Evolutionary conservation across 2,888 invertebrate genomes (phyloP), one percentile per base, ranked within the genome.

Genomic region (Papilio elwesi): DNA sequence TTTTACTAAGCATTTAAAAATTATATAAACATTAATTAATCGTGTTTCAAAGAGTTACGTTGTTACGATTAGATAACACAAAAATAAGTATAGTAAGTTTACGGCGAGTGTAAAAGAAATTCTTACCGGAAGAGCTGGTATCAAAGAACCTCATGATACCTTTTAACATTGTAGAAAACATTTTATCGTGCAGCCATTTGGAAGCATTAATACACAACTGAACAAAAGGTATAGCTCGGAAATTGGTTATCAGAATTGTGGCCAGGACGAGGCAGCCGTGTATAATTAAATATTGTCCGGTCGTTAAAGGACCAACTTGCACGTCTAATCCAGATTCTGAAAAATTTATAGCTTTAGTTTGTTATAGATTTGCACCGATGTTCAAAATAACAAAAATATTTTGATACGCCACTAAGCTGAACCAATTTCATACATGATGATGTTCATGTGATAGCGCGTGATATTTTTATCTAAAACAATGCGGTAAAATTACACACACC

Each of bases 111-210:
- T 26, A 9, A 6, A 51, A 36, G 9, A 2, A 49, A 49, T 15
- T 63, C n/a, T 57, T 49, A 68, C 93, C 93, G 78, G 96, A 95
- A 3, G 98, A 97, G 86, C 98, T 98, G 0, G 95, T 96, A 81
- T 98, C 97, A 83, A 98, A 98, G 87, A 98, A 98, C 65, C 94
- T 80, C 91, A 93, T 93, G 71, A 94, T 86, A 8, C 93, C 94
- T 74, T 84, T 88, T n/a, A 93, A 85, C 91, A 93, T 90, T 6
- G 88, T 90, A 1, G 88, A 88, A 84, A 97, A 97, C 96, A 97
- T 96, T 12, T 79, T 88, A 82, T 96, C 95, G 85, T 97, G 97
- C 0, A 97, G 91, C 43, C 93, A 95, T 75, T 94, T 94, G 0
- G 97, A 96, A 0, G 97, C 95, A 7, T 89, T 87, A 80, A 96